Evolutionary conservation across 2,888 invertebrate species (phyloP).

Genomic region (Agrilus mali): DNA sequence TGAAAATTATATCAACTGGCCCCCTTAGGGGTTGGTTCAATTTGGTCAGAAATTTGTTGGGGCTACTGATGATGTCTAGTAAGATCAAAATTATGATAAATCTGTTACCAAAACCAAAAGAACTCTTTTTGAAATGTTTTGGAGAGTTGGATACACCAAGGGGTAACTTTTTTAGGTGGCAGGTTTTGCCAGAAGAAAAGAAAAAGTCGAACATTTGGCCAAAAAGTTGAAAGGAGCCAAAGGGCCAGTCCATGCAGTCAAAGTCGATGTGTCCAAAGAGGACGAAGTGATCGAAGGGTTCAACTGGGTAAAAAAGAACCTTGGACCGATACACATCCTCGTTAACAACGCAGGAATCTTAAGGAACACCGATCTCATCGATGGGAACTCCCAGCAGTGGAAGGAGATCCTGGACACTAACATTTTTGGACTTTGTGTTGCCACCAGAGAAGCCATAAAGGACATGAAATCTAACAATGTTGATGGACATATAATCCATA

Average conservation of each 20-base stretch:
- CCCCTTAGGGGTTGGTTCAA: too few relatives aligned
- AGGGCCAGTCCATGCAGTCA: slow-evolving; percentile 12
- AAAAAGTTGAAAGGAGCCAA: slow-evolving; percentile 5
- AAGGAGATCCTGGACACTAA: slow-evolving; percentile 16
- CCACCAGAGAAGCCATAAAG: slow-evolving; percentile 18
- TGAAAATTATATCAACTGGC: too few relatives aligned
- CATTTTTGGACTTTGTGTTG: slow-evolving; percentile 16
- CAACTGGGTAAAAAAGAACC: slow-evolving; percentile 10
- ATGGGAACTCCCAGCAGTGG: slow-evolving; percentile 17
- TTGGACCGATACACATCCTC: slow-evolving; percentile 16
- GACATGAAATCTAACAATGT: slow-evolving; percentile 13
- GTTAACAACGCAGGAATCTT: slow-evolving; percentile 18
- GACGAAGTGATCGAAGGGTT: slow-evolving; percentile 15
- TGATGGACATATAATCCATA: slow-evolving; percentile 19
- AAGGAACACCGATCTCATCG: slow-evolving; percentile 9
- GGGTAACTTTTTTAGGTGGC: slow-evolving; percentile 14
- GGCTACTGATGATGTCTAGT: too few relatives aligned
- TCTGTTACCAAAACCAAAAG: too few relatives aligned
- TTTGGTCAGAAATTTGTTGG: too few relatives aligned
- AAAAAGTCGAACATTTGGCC: slow-evolving; percentile 14
- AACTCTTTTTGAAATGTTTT: too few relatives aligned
- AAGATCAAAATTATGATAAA: too few relatives aligned
- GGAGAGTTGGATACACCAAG: too few relatives aligned
- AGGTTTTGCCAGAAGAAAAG: slow-evolving; percentile 18
- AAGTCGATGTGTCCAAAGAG: slow-evolving; percentile 16